phyloP scores from a whole-genome alignment of 2,888 invertebrate species.

The Ophioninae sp. region DNA sequence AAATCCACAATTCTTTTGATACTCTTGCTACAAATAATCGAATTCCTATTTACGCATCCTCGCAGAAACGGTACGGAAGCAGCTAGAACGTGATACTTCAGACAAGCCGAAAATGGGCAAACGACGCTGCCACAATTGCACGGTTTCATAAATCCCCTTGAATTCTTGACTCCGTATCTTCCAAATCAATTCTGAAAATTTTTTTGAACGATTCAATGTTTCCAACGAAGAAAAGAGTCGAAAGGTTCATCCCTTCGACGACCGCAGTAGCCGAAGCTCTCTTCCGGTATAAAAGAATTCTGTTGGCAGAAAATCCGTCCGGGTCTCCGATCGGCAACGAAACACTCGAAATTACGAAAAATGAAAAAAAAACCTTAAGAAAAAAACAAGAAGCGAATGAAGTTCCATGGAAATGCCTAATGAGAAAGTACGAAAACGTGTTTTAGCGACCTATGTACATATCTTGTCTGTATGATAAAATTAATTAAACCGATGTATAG shows the following conservation, averaged over 20 bases:
- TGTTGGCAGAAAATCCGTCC: conserved; percentile 38
- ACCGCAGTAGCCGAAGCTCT: background rate
- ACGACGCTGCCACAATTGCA: conserved; percentile 75
- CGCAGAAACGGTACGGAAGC: conserved; percentile 75
- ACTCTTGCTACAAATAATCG: background rate
- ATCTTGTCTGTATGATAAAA: conserved; percentile 65
- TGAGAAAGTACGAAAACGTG: conserved; percentile 60
- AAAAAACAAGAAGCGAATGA: conserved; percentile 13
- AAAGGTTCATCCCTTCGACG: background rate
- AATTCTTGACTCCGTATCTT: conserved; percentile 11
- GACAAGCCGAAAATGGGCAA: conserved; percentile 72
- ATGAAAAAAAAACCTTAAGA: background rate
- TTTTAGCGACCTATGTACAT: conserved; percentile 62
- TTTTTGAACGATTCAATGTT: background rate
- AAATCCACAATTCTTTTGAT: background rate
- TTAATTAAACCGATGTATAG: conserved; percentile 22
- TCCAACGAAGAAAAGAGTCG: background rate
- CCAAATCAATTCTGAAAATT: background rate
- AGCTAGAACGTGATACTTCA: conserved; percentile 73
- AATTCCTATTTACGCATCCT: background rate
- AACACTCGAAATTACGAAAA: background rate
- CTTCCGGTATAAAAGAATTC: background rate
- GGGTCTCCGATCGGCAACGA: conserved; percentile 18
- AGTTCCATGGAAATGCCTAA: conserved; percentile 42
- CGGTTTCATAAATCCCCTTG: conserved; percentile 72